These are phyloP conservation scores for Myotis myotis DNA, from an alignment of 2,797 vertebrate genomes.

Conservation along the genomic window DNA sequence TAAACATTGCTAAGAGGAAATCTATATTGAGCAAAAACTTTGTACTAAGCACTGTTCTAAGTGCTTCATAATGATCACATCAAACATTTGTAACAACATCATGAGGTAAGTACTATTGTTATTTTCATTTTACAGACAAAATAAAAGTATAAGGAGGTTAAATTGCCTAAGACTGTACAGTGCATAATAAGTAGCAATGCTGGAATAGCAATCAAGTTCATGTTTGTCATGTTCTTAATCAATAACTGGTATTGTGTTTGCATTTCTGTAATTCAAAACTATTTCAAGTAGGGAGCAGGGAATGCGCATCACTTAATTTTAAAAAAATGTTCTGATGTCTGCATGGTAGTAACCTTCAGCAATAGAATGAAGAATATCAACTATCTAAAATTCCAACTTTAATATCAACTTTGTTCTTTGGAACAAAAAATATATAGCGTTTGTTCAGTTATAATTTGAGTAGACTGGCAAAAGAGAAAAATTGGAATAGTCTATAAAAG, in stretches of 20 bases:
- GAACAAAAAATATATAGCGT: constrained; percentile 39
- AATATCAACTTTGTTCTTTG: constrained; percentile 23
- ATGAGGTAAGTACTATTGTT: background rate
- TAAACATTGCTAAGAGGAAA: background rate
- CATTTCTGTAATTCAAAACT: background rate
- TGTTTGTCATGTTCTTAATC: background rate
- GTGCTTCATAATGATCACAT: background rate
- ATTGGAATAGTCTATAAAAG: constrained; percentile 52
- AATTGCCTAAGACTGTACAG: background rate
- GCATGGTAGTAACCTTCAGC: background rate
- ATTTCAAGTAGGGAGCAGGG: too few species aligned
- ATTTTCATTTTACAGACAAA: background rate
- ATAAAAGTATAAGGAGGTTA: background rate
- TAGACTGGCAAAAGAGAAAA: constrained; percentile 44
- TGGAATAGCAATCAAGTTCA: background rate
- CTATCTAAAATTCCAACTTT: background rate
- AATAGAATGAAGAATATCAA: background rate
- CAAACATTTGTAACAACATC: background rate
- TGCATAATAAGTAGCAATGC: background rate
- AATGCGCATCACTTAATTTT: background rate
- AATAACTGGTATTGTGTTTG: background rate
- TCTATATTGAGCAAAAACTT: background rate
- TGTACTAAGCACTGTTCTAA: background rate
- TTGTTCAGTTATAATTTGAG: constrained; percentile 58
- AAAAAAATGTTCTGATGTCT: background rate